These are phyloP conservation scores for Cossypha dichroa DNA, from an alignment of 2,797 vertebrate species.

Conservation along the genomic window DNA sequence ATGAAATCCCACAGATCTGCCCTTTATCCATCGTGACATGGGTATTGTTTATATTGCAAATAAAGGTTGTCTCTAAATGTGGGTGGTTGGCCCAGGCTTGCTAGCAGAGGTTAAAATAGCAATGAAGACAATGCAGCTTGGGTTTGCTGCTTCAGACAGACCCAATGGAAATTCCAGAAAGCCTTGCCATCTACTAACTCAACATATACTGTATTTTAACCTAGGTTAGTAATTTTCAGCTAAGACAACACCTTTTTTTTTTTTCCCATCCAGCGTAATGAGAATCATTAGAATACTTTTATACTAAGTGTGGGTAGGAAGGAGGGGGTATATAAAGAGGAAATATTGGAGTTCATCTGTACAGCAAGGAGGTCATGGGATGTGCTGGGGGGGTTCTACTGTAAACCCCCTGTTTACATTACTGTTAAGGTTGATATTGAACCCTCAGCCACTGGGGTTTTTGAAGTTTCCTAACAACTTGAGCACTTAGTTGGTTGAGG, in stretches of 20 bases:
- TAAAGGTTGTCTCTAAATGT: conserved; percentile 1
- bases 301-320: not conserved
- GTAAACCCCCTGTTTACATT: too few relatives aligned
- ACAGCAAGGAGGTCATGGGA: not conserved
- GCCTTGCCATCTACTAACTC: not conserved
- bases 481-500: not conserved
- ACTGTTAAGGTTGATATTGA: not conserved
- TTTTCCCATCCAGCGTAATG: not conserved
- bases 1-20: not conserved
- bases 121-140: not conserved
- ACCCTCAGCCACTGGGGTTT: fast-evolving
- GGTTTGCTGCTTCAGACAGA: not conserved
- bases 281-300: not conserved
- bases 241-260: not conserved
- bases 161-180: not conserved
- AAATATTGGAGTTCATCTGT: not conserved
- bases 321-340: not conserved
- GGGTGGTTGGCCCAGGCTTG: conserved; percentile 22
- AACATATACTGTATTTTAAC: not conserved
- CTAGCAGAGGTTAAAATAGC: conserved; percentile 8
- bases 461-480: not conserved
- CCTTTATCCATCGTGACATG: not conserved
- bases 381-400: not conserved
- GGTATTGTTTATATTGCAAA: conserved; percentile 40
- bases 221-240: not conserved